phyloP scores from a whole-genome alignment of 2,797 vertebrate genomes.

The Columba guinea region DNA sequence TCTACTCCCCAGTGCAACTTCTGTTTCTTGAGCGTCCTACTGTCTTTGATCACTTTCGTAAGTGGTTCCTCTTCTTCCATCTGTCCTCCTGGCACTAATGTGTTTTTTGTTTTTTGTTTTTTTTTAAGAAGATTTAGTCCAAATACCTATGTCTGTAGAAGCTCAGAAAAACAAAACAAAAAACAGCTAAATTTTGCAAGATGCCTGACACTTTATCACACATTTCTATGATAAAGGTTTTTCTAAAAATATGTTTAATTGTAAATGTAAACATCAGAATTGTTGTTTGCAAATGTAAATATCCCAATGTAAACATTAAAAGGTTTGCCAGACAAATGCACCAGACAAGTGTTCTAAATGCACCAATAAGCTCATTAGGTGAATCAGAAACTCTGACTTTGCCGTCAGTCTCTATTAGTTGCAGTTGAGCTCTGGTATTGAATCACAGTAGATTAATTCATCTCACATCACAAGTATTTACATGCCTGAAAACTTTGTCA shows the following conservation, averaged over 20 bases:
- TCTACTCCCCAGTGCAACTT: not conserved
- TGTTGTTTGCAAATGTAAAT: constrained; percentile 4
- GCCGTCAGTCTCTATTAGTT: constrained; percentile 50
- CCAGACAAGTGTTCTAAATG: not conserved
- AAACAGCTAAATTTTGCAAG: not conserved
- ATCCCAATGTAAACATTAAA: not conserved
- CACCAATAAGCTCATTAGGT: constrained; percentile 12
- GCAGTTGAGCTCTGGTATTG: constrained; percentile 6
- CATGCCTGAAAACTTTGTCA: not conserved
- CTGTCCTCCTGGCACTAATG: not conserved
- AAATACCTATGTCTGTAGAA: not conserved
- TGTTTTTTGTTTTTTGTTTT: no score
- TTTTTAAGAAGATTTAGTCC: not conserved
- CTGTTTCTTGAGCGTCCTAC: not conserved
- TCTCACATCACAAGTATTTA: constrained; percentile 30
- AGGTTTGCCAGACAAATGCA: not conserved
- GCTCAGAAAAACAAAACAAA: not conserved
- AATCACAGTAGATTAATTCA: constrained; percentile 24
- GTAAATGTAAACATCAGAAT: not conserved
- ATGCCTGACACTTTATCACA: not conserved
- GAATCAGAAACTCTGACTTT: constrained; percentile 41
- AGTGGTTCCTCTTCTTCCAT: not conserved
- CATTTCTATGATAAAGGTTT: not conserved
- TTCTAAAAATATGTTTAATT: not conserved
- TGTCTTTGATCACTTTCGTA: not conserved